A percentile compares a stretch with the other conserved stretches of the same genome.
These are phyloP conservation scores for Caenorhabditis plicata DNA, from an alignment of 2,888 invertebrate species.

Conservation along the genomic window DNA sequence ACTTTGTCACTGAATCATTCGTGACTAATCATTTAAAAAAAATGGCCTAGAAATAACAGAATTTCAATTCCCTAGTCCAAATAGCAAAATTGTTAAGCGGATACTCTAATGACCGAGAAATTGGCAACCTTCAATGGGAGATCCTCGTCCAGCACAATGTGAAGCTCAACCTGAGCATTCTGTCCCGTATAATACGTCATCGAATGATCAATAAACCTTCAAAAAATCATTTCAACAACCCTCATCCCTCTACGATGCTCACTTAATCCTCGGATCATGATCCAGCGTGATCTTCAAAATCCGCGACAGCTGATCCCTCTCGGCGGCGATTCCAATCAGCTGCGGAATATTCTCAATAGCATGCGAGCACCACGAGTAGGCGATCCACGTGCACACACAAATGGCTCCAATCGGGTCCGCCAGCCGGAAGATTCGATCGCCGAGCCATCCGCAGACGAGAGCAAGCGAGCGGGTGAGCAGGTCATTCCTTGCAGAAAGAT, in stretches of 20 bases:
- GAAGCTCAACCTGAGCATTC: conserved; percentile 64
- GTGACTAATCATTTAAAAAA: no score
- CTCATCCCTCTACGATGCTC: not conserved
- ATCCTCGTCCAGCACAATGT: conserved; percentile 67
- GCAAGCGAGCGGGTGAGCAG: conserved; percentile 60
- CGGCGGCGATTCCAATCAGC: conserved; percentile 50
- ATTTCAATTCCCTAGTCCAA: no score
- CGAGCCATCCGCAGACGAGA: conserved; percentile 67
- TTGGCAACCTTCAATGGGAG: conserved; percentile 65
- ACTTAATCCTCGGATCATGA: conserved; percentile 51
- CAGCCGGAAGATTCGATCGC: conserved; percentile 64
- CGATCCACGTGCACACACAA: conserved; percentile 59
- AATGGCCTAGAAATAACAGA: no score
- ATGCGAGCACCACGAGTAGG: conserved; percentile 56
- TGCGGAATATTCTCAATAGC: conserved; percentile 58
- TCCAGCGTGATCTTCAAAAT: conserved; percentile 55
- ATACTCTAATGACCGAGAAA: no score
- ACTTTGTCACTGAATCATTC: no score
- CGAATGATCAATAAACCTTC: conserved; percentile 67
- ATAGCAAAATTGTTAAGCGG: not conserved
- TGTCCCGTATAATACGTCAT: conserved; percentile 69
- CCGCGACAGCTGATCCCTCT: conserved; percentile 53
- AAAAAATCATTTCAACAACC: conserved; percentile 1
- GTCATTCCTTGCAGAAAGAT: no score
- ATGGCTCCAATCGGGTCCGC: conserved; percentile 69